phyloP scores from a whole-genome alignment of 1,140 invertebrate species.

The Drosophila setifemur region DNA sequence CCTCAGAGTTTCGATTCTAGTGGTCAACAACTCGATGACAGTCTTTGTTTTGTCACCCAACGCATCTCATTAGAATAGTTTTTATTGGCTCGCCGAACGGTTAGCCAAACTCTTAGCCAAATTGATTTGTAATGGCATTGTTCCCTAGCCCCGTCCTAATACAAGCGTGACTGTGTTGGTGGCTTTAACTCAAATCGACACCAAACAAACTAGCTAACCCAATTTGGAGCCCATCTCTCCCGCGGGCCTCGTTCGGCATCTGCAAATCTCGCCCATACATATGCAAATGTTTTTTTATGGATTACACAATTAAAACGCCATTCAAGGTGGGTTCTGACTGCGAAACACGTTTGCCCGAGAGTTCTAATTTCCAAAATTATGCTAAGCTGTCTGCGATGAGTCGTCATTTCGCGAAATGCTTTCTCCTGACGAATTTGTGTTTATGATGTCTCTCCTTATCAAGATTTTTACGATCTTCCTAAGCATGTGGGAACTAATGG shows the following conservation, averaged over 20 bases:
- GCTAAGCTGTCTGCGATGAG: conserved; percentile 15
- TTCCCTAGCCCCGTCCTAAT: conserved; percentile 6
- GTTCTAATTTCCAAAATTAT: conserved; percentile 43
- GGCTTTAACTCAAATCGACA: conserved; percentile 22
- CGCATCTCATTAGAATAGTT: conserved; percentile 40
- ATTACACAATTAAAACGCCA: conserved; percentile 45
- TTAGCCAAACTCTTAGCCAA: conserved; percentile 26
- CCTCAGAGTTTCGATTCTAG: neutral
- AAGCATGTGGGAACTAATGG: conserved; percentile 28
- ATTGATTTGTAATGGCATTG: conserved; percentile 48
- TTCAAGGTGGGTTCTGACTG: conserved; percentile 29
- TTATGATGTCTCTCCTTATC: conserved; percentile 36
- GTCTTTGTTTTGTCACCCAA: conserved; percentile 16
- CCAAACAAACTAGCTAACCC: conserved; percentile 39
- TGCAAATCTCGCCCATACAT: conserved; percentile 39
- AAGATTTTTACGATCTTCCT: conserved; percentile 4
- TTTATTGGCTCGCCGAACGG: conserved; percentile 12
- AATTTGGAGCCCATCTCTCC: conserved; percentile 31
- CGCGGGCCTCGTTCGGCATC: conserved; percentile 12
- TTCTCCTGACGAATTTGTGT: conserved; percentile 45
- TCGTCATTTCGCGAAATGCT: conserved; percentile 29
- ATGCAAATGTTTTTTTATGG: conserved; percentile 59
- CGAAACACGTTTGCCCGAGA: conserved; percentile 30
- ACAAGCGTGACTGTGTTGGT: neutral
- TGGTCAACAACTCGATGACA: conserved; percentile 34